Base-by-base conservation (phyloP, 2,888 invertebrate species). In the Tipula helvola region DNA sequence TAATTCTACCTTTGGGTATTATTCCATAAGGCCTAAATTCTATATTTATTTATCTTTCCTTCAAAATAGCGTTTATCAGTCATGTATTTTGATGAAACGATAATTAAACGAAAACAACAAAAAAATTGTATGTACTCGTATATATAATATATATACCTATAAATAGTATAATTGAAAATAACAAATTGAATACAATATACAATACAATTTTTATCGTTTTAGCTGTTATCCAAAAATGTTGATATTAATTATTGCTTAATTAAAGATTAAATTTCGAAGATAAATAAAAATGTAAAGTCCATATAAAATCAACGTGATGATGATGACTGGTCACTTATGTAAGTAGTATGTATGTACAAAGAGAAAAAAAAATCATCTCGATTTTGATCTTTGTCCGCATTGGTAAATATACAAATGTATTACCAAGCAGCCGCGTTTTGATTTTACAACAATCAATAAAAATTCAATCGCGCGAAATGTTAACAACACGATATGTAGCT, bases 71-170 rank as follows among this genome's bases (percentile, higher is more conserved):
- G 71, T 71, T 71, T 71, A 71, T 71, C 71, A 71, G 71, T 71
- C 71, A 71, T 71, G 71, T 71, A 71, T 71, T 71, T 71, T 71
- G 71, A 71, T 71, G 71, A 71, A 71, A 71, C 71, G 71, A 71
- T 71, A 71, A 71, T 71, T 71, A 71, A 71, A 71, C 71, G 71
- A 71, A 71, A 71, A 57, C 16, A 57, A 57, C n/a, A n/a, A 57
- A 57, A 28, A 28, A 1, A 28, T 28, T 71, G 71, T 71, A 71
- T 28, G 71, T 71, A 71, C 39, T 39, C 39, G 39, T 57, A 57
- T 44, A 44, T 12, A 28, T 28, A 28, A 1, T 28, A 2, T 28
- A 28, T 28, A 28, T 28, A 28, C 28, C 28, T 28, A 28, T 28
- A 28, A 28, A 28, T 28, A 44, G n/a, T 52, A 52, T 71, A 71